These are phyloP conservation scores for Sarcophaga peregrina DNA, from an alignment of 1,140 invertebrate species.

Conservation along the genomic window DNA sequence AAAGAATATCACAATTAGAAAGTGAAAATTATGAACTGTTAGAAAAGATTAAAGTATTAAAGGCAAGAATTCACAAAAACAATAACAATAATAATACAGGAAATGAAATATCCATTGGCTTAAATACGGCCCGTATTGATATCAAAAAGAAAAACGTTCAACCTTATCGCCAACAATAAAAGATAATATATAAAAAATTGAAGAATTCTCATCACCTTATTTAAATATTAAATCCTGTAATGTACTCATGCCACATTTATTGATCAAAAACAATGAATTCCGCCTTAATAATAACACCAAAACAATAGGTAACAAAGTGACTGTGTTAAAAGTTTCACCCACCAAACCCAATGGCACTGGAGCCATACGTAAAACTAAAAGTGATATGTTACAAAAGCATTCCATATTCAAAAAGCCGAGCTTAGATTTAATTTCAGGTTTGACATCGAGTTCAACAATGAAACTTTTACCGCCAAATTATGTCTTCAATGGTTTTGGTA, in stretches of 20 bases:
- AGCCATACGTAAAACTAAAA: constrained; percentile 53
- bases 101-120: background rate
- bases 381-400: constrained; percentile 63
- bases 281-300: background rate
- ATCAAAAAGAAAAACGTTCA: constrained; percentile 50
- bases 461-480: too few species aligned
- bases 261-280: constrained; percentile 37
- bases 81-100: background rate
- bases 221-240: constrained; percentile 63
- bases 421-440: constrained; percentile 46
- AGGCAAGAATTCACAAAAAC: background rate
- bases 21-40: constrained; percentile 60
- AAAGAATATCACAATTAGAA: constrained; percentile 56
- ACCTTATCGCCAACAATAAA: constrained; percentile 59
- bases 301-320: background rate
- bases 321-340: constrained; percentile 51
- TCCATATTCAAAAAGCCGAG: constrained; percentile 64
- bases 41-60: constrained; percentile 48
- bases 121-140: background rate
- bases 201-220: constrained; percentile 63
- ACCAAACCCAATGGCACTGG: constrained; percentile 49
- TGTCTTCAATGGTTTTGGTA: constrained; percentile 57
- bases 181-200: constrained; percentile 60
- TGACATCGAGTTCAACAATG: constrained; percentile 28
- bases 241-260: constrained; percentile 53